phyloP scores from a whole-genome alignment of 1,140 invertebrate species.

The Nebria ingens region DNA sequence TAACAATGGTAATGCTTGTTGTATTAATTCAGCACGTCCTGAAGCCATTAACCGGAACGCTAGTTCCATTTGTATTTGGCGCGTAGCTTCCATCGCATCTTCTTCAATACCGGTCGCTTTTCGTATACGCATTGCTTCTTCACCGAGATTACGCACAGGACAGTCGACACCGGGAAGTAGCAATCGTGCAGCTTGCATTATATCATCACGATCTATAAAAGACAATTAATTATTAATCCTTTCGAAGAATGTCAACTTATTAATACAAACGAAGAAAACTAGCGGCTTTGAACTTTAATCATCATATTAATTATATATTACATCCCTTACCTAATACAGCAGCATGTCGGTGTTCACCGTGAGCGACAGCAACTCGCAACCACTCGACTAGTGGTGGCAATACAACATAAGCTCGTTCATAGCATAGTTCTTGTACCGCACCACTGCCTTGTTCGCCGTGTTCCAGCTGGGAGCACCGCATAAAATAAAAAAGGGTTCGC shows the following conservation, averaged over 20 bases:
- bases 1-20: slow-evolving; percentile 64
- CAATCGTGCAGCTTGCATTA: slow-evolving; percentile 75
- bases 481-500: slow-evolving; percentile 77
- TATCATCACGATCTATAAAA: slow-evolving; percentile 82
- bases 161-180: slow-evolving; percentile 81
- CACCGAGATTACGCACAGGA: slow-evolving; percentile 59
- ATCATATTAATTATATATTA: too few relatives aligned
- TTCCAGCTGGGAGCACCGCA: slow-evolving; percentile 74
- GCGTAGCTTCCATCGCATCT: slow-evolving; percentile 29
- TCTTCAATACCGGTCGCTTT: slow-evolving; percentile 29
- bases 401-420: slow-evolving; percentile 77
- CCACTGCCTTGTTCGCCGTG: slow-evolving; percentile 34
- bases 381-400: slow-evolving; percentile 80
- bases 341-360: slow-evolving; percentile 71
- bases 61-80: slow-evolving; percentile 48
- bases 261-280: too few relatives aligned
- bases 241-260: too few relatives aligned
- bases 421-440: slow-evolving; percentile 64
- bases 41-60: slow-evolving; percentile 70
- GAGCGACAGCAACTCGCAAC: slow-evolving; percentile 70
- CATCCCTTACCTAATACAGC: slow-evolving; percentile 29
- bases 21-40: slow-evolving; percentile 64
- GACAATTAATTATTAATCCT: too few relatives aligned
- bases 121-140: slow-evolving; percentile 36
- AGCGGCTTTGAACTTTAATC: too few relatives aligned